Percentiles rank a stretch among this genome's conserved stretches.
phyloP scores from a whole-genome alignment of 2,797 vertebrate genomes.

The Florisuga fusca region DNA sequence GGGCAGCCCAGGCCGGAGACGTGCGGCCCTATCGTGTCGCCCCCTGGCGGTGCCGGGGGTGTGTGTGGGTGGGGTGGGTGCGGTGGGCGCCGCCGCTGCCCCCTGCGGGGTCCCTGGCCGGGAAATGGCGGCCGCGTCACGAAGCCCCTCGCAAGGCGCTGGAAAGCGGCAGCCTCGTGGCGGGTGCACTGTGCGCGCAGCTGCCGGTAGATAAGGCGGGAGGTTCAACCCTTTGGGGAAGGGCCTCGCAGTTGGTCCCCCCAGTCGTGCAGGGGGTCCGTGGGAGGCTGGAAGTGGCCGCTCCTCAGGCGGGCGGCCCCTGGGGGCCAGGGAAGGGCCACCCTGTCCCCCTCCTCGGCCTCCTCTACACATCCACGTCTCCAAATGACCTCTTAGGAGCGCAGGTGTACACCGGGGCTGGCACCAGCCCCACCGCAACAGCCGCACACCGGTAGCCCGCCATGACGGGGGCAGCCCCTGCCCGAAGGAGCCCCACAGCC shows the following conservation, averaged over 20 bases:
- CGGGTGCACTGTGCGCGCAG: accelerated
- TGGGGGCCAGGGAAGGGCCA: accelerated
- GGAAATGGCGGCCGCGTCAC: accelerated
- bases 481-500: accelerated
- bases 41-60: too few relatives aligned
- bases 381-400: accelerated
- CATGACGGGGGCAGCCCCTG: not conserved
- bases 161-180: accelerated
- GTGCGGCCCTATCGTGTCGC: too few relatives aligned
- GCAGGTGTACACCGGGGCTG: accelerated
- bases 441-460: accelerated
- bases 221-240: not conserved
- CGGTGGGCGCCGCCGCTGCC: too few relatives aligned
- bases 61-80: too few relatives aligned
- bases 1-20: too few relatives aligned
- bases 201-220: not conserved
- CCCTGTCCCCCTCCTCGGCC: accelerated
- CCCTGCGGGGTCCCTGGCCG: not conserved
- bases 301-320: not conserved
- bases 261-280: accelerated
- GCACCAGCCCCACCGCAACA: accelerated
- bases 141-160: not conserved
- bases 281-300: not conserved
- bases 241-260: accelerated
- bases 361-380: accelerated